phyloP scores from a whole-genome alignment of 1,140 invertebrate genomes.

The Leptopilina boulardi region DNA sequence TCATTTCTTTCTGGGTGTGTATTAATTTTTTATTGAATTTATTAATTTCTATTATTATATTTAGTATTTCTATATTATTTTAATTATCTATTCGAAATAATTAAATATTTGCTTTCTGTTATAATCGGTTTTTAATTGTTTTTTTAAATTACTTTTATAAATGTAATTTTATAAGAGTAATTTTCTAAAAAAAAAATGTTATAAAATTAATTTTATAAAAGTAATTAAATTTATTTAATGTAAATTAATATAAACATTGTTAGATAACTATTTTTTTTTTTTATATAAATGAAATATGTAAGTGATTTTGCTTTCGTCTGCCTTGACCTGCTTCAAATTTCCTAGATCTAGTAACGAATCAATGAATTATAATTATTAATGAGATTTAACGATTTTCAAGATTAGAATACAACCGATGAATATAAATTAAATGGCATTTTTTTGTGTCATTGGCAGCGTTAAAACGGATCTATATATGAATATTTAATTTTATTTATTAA shows the following conservation, averaged over 20 bases:
- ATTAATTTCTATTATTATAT: too few species aligned
- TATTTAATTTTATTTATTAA: neutral
- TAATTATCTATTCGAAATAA: too few species aligned
- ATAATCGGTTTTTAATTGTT: too few species aligned
- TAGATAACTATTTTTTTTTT: neutral
- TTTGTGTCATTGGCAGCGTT: neutral
- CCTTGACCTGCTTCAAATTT: slow-evolving; percentile 21
- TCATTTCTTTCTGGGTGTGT: too few species aligned
- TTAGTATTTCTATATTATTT: too few species aligned
- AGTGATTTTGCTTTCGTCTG: neutral
- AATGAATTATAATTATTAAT: slow-evolving; percentile 4
- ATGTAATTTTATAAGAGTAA: too few species aligned
- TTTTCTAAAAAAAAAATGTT: too few species aligned
- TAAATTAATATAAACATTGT: neutral
- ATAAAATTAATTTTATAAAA: too few species aligned
- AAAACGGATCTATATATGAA: neutral
- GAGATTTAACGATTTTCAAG: neutral
- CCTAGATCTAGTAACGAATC: slow-evolving; percentile 1
- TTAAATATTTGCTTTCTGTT: too few species aligned
- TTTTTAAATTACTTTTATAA: too few species aligned
- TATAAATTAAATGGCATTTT: neutral
- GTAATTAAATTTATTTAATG: too few species aligned
- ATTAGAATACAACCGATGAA: neutral
- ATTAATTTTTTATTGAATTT: too few species aligned
- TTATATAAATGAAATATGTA: neutral